Percentiles rank a stretch among this genome's conserved stretches.
Evolutionary conservation across 2,113 vertebrate genomes (phyloP).

Genomic region (Megalops atlanticus): DNA sequence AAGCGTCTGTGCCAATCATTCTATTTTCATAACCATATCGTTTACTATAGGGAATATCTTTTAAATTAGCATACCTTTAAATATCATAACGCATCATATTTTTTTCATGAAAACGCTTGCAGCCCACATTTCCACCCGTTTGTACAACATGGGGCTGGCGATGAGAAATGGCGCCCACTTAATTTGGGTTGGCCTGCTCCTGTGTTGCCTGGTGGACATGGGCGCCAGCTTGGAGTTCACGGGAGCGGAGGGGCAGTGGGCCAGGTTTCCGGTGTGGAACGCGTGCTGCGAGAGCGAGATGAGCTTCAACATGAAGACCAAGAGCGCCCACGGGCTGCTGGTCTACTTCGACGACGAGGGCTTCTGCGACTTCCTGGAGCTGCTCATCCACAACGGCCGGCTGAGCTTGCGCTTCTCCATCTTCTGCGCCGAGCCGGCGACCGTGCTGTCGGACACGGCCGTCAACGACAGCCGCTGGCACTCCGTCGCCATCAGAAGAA

Average conservation of each 20-base stretch:
- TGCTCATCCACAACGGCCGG: constrained; percentile 89
- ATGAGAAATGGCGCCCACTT: constrained; percentile 69
- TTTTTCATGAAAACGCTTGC: neutral
- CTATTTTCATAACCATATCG: neutral
- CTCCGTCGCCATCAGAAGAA: constrained; percentile 81
- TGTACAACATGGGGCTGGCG: constrained; percentile 48
- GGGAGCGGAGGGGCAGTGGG: constrained; percentile 94
- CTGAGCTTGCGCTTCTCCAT: constrained; percentile 96
- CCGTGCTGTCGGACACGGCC: constrained; percentile 83
- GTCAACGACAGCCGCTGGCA: constrained; percentile 95
- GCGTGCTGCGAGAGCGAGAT: constrained; percentile 98
- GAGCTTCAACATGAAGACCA: constrained; percentile 98
- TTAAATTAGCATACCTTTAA: neutral
- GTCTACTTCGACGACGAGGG: constrained; percentile 98
- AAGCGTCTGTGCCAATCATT: constrained; percentile 14
- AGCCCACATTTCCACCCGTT: neutral
- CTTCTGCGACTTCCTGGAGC: constrained; percentile 97
- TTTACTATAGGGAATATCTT: neutral
- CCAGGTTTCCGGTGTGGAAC: constrained; percentile 98
- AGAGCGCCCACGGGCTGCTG: constrained; percentile 91
- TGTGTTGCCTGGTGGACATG: constrained; percentile 85
- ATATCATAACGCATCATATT: neutral
- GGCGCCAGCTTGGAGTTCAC: constrained; percentile 90
- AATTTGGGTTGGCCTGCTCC: constrained; percentile 76
- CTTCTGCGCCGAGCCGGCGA: constrained; percentile 93